Base-by-base conservation (phyloP, 2,113 vertebrate species). In the Hippotragus niger region DNA sequence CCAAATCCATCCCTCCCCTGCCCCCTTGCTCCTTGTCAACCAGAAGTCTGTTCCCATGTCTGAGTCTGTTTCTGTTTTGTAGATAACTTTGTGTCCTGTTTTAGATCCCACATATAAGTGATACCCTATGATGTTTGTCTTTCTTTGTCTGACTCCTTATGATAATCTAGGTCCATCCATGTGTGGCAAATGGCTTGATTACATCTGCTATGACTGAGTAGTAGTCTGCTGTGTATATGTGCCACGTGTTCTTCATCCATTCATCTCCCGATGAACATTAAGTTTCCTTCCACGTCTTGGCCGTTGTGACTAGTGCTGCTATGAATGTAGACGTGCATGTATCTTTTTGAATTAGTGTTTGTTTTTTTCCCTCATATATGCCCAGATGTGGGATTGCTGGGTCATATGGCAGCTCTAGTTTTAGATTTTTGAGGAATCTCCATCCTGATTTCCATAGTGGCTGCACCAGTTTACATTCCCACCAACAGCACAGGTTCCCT, bases 201-300 rank as follows among this genome's bases (percentile, higher is more conserved):
- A 23, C 2, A 0, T 12, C 23, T 23, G 67, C 19, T 71, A 12
- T 47, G 76, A 47, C 76, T 17, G 14, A 17, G 27, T 1, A 31
- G 43, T 1, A 10, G 7, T 47, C 27, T 0, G 4, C 29, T 80
- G 43, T 17, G 7, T 10, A 3, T 47, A 17, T 3, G 40, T 4
- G 25, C 12, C 40, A 8, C 2, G 43, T 36, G n/a, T 36, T 76
- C 23, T 27, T 76, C 27, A 45, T 43, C 40, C 71, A 15, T 16
- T 16, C 25, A 29, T 45, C 74, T 45, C 23, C 29, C 7, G 19
- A 12, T 7, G 43, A 47, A 47, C 76, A 47, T 31, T 47, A 16
- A 47, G 27, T 29, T 80, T 31, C 43, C 29, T 80, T 31, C 43
- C 14, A 31, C 47, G 27, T 80, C 76, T 29, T 16, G 43, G 43